phyloP scores from a whole-genome alignment of 2,113 vertebrate species.

The Scomber japonicus region DNA sequence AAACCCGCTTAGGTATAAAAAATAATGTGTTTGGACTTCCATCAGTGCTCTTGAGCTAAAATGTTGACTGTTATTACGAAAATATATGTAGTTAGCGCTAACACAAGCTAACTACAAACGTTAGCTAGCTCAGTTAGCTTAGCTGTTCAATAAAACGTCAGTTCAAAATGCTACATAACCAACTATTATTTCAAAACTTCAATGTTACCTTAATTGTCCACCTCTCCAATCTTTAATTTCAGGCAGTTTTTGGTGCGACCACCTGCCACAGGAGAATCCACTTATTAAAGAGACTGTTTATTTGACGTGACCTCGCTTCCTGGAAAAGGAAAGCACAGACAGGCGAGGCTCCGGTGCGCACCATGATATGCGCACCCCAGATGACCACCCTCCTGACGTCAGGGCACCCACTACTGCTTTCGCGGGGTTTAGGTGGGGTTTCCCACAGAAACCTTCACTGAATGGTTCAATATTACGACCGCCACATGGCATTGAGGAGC shows the following conservation, averaged over 20 bases:
- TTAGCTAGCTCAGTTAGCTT: constrained; percentile 51
- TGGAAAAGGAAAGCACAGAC: constrained; percentile 49
- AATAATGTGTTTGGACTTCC: not conserved
- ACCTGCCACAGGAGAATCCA: not conserved
- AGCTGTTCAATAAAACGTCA: not conserved
- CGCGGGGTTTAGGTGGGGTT: not conserved
- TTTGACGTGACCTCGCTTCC: constrained; percentile 31
- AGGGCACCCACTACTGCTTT: not conserved
- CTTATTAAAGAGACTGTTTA: not conserved
- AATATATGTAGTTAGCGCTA: not conserved
- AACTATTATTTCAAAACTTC: not conserved
- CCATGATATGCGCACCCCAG: not conserved
- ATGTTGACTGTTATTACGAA: not conserved
- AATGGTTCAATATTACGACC: not conserved
- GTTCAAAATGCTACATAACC: not conserved
- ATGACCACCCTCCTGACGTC: not conserved
- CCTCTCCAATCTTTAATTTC: not conserved
- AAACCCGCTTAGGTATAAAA: not conserved
- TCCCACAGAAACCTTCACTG: not conserved
- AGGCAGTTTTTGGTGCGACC: not conserved
- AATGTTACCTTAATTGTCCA: constrained; percentile 19
- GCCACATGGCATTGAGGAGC: no score
- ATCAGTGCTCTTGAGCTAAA: not conserved
- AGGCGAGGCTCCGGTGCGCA: constrained; percentile 12
- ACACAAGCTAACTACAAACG: not conserved